Evolutionary conservation across 2,888 invertebrate genomes (phyloP).

Genomic region (Metellina segmentata): DNA sequence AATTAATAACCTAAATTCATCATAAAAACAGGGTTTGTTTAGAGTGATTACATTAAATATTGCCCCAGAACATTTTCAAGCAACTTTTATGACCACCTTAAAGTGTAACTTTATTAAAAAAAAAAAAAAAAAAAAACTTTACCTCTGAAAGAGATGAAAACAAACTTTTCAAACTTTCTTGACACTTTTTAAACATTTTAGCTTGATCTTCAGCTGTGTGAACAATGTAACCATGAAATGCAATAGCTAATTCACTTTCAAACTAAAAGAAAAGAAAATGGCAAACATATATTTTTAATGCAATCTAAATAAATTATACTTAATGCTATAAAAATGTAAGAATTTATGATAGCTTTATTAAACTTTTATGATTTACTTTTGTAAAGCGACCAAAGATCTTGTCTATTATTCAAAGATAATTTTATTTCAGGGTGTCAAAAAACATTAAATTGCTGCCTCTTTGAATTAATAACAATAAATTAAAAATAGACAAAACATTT

Average conservation of each 20-base stretch:
- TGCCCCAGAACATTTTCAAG: not conserved
- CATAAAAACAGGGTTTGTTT: not conserved
- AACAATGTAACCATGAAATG: conserved; percentile 92
- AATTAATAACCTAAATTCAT: not conserved
- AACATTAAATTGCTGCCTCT: too few species aligned
- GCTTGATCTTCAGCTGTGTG: conserved; percentile 87
- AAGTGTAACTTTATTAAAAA: not conserved
- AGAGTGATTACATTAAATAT: not conserved
- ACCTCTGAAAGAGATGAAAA: conserved; percentile 85
- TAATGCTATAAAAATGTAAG: not conserved
- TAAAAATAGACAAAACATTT: too few species aligned
- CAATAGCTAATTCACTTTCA: conserved; percentile 85
- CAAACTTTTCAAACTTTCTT: conserved; percentile 86
- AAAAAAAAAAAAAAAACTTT: conserved; percentile 31
- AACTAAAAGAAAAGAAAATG: conserved; percentile 15
- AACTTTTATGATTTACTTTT: too few species aligned
- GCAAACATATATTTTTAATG: not conserved
- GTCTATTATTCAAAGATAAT: too few species aligned
- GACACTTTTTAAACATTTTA: conserved; percentile 86
- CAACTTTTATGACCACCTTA: not conserved
- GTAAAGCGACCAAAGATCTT: too few species aligned
- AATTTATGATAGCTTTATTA: too few species aligned
- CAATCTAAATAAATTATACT: not conserved
- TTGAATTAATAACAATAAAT: too few species aligned
- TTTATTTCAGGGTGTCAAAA: too few species aligned